A percentile compares a stretch with the other conserved stretches of the same genome.
phyloP scores from a whole-genome alignment of 2,113 vertebrate species.

The Procavia capensis region DNA sequence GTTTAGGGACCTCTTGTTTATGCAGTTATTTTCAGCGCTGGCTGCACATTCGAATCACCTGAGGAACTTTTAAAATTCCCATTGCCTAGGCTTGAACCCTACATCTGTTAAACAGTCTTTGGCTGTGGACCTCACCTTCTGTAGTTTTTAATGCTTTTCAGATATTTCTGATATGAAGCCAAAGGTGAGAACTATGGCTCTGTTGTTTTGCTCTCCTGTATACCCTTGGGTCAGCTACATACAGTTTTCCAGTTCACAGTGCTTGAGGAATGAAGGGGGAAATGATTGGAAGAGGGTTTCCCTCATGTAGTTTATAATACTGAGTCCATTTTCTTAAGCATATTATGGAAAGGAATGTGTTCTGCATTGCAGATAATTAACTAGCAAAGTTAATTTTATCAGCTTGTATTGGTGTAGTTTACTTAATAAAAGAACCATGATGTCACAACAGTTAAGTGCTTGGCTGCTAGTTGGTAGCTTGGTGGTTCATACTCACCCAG shows the following conservation, averaged over 20 bases:
- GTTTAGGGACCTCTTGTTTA: neutral
- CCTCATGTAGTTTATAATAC: neutral
- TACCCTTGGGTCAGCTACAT: neutral
- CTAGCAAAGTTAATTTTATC: neutral
- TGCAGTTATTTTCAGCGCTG: neutral
- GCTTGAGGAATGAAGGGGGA: neutral
- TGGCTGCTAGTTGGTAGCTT: no score
- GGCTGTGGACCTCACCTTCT: neutral
- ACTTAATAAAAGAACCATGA: neutral
- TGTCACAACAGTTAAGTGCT: no score
- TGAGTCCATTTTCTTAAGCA: slow-evolving; percentile 34
- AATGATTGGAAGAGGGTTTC: neutral
- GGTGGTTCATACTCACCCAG: no score
- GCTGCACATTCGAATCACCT: neutral
- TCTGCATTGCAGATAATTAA: neutral
- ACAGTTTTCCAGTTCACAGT: neutral
- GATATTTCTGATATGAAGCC: neutral
- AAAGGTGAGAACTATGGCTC: neutral
- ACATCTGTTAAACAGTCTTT: neutral
- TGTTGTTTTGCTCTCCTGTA: neutral
- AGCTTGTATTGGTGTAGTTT: neutral
- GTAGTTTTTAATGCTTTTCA: neutral
- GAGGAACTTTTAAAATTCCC: neutral
- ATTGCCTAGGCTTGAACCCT: neutral
- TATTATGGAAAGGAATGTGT: neutral